Base-by-base conservation (phyloP, 2,888 invertebrate genomes). In the Hirtodrosophila alboralis region DNA sequence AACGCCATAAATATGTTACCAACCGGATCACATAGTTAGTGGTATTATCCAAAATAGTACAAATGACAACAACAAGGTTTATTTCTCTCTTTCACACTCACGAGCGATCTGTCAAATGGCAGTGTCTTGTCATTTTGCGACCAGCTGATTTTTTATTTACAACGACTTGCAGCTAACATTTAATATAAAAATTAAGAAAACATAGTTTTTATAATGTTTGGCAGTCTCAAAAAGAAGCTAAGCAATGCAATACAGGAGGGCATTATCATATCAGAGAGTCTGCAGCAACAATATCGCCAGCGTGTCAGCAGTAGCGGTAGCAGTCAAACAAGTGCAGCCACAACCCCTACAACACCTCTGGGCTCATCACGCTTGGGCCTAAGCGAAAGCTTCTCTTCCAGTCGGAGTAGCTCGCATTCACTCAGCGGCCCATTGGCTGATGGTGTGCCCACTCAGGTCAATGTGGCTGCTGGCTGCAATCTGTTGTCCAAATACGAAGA, bases 401-500 rank as follows among this genome's bases (percentile, higher is more conserved):
- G 58, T 43, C 69, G 70, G 9, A 71, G 70, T 43, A 83, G 64
- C 27, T 51, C 27, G 0, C 43, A 63, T 1, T 70, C 75, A 0
- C 34, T 84, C 4, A 51, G 56, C 10, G 33, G 58, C 1, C 63
- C 59, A 6, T 44, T 68, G 4, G 75, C 86, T 1, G 54, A 88
- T 2, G 87, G 81, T 1, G 37, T 89, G n/a, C 87, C 89, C 4
- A 48, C 71, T 1, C 84, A 89, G 28, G 76, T 91, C 1, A 91
- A 92, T 75, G 86, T 91, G 38, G 91, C 93, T 84, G 94, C 94
- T 3, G 95, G 95, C 2, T 92, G 93, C 18, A 92, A 93, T 75
- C 88, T 94, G 36, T 87, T 95, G 37, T 91, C 92, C 45, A 92
- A 93, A 76, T 94, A 93, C 86, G 94, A 95, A 87, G 90, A 92